Percentiles rank a stretch among this genome's conserved stretches.
Conservation (phyloP, 2,888 invertebrate genomes). For the Eulithis testata region DNA sequence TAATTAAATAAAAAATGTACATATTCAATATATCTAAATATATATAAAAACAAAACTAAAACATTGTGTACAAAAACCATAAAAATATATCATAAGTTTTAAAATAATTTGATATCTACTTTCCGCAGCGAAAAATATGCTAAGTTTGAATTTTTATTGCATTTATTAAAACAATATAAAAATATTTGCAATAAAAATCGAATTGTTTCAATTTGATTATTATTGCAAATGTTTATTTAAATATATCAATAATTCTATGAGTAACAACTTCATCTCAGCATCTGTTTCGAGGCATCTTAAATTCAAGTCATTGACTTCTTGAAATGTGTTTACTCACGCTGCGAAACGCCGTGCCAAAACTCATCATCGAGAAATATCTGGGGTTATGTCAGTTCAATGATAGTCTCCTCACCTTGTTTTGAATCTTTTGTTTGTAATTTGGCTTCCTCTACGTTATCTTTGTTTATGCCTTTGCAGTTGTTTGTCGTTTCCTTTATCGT, state of each 20-base stretch:
- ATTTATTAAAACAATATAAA: neutral
- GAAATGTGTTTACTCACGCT: constrained; percentile 72
- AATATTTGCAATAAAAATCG: neutral
- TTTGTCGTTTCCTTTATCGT: constrained; percentile 33
- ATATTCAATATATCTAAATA: no score
- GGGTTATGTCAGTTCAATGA: constrained; percentile 31
- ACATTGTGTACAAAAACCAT: no score
- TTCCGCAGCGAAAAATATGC: no score
- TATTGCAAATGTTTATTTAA: neutral
- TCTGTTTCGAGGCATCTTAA: constrained; percentile 54
- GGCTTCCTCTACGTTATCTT: constrained; percentile 63
- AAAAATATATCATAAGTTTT: no score
- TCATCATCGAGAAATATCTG: constrained; percentile 50
- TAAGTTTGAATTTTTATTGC: no score
- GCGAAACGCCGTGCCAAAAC: constrained; percentile 65
- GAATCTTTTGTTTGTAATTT: constrained; percentile 62
- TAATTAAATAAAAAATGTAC: no score
- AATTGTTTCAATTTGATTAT: neutral
- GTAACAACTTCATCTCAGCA: constrained; percentile 20
- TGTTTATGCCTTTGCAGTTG: constrained; percentile 45
- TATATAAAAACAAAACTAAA: no score
- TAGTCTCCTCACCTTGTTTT: constrained; percentile 55
- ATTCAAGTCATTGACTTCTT: constrained; percentile 72
- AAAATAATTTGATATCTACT: no score
- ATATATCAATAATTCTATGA: constrained; percentile 1